Evolutionary conservation across 2,888 invertebrate genomes (phyloP).

Genomic region (Cyclophora albipunctata): DNA sequence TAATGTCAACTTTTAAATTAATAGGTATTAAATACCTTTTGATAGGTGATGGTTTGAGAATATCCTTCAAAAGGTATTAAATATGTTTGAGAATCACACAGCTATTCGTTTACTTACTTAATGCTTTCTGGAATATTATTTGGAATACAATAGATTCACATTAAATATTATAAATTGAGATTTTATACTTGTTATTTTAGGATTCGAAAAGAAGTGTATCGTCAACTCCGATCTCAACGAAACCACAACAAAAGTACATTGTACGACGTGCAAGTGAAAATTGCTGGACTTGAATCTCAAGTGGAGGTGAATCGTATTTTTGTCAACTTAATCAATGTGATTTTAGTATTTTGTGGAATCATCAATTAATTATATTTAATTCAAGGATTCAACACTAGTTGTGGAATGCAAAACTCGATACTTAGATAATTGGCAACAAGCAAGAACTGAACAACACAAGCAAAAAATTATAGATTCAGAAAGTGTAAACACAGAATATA

Average conservation of each 20-base stretch:
- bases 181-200: slow-evolving; percentile 28
- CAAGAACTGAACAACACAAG: slow-evolving; percentile 51
- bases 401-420: slow-evolving; percentile 42
- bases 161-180: too few species aligned
- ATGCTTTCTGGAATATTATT: too few species aligned
- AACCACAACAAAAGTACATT: slow-evolving; percentile 44
- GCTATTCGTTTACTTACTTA: too few species aligned
- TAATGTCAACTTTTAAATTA: too few species aligned
- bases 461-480: slow-evolving; percentile 37
- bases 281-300: slow-evolving; percentile 34
- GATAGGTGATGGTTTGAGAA: too few species aligned
- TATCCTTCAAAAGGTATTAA: too few species aligned
- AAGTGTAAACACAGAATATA: slow-evolving; percentile 20
- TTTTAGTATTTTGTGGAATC: neutral
- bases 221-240: slow-evolving; percentile 43
- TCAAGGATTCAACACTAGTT: slow-evolving; percentile 26
- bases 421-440: slow-evolving; percentile 46
- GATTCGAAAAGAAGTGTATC: slow-evolving; percentile 34
- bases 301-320: slow-evolving; percentile 37
- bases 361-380: too few species aligned
- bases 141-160: too few species aligned
- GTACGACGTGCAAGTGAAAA: slow-evolving; percentile 41
- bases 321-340: neutral
- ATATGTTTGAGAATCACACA: too few species aligned
- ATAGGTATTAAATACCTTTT: neutral